These are phyloP conservation scores for Dasysyrphus tricinctus DNA, from an alignment of 2,888 invertebrate genomes.

Conservation along the genomic window DNA sequence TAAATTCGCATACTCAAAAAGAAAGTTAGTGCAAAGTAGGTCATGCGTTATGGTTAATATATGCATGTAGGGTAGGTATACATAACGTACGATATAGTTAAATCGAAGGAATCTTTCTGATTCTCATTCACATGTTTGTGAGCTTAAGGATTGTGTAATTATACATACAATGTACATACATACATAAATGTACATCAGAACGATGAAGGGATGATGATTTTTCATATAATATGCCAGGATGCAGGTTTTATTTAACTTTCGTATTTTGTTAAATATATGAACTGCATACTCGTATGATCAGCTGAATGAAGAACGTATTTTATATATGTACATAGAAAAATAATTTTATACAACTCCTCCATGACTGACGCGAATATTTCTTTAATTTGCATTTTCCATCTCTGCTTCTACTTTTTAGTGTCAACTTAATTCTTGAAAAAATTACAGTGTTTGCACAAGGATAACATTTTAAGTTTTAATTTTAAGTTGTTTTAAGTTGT, in stretches of 20 bases:
- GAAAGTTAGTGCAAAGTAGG: constrained; percentile 53
- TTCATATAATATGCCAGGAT: not conserved
- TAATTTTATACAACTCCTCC: constrained; percentile 6
- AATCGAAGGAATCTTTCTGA: constrained; percentile 23
- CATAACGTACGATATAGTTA: not conserved
- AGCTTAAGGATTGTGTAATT: constrained; percentile 15
- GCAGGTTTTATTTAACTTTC: constrained; percentile 21
- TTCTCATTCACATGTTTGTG: constrained; percentile 17
- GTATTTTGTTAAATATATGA: not conserved
- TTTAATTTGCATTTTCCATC: constrained; percentile 4
- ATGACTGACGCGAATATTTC: not conserved
- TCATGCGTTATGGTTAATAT: constrained; percentile 46
- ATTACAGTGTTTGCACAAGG: not conserved
- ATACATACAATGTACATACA: not conserved
- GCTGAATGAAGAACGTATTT: not conserved
- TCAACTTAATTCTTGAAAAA: not conserved
- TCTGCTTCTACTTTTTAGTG: not conserved
- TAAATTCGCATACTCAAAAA: constrained; percentile 34
- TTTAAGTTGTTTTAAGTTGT: not conserved
- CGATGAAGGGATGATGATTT: not conserved
- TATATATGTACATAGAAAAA: not conserved
- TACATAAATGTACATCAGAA: not conserved
- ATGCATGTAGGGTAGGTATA: not conserved
- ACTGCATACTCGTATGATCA: not conserved
- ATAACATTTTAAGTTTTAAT: not conserved